Base-by-base conservation (phyloP, 2,888 invertebrate genomes). In the Orthosia incerta region DNA sequence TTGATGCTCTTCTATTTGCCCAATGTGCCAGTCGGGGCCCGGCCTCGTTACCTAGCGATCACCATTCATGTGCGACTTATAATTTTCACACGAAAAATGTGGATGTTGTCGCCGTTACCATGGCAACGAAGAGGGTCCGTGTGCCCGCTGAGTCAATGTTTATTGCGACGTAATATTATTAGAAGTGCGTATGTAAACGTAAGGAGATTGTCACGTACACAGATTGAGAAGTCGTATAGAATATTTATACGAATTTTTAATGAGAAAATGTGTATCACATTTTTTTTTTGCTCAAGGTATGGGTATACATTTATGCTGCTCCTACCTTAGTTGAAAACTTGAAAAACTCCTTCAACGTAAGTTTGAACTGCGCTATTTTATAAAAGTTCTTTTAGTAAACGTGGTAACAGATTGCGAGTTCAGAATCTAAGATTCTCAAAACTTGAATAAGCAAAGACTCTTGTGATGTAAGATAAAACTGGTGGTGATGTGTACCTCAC, bases 21-120 rank as follows among this genome's bases (percentile, higher is more conserved):
- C 50, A 18, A 26, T 20, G 45, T 20, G 60, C 60, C 15, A 45
- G 59, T 53, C 23, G 23, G 16, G 0, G 16, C 13, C 45, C 23
- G n/a, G 45, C 45, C 39, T 68, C 74, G 74, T 72, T 76, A 83
- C 76, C 72, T 60, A 72, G 69, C 71, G 62, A 83, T 72, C 72
- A 71, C 76, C 76, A 73, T 60, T 80, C 76, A 80, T 76, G 68
- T 66, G 71, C 50, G 64, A 72, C 65, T 80, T 84, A 71, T 83
- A 76, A 82, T 80, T 80, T 76, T 76, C 66, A 80, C 31, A 39
- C 20, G 56, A 69, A 70, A 56, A 68, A 57, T 59, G 48, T 51
- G 50, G 39, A 57, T 53, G 57, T 57, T 61, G 64, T 64, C 70
- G 12, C 55, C 57, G 62, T 81, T 20, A 48, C 51, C 45, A 71